Conservation (phyloP, 2,797 vertebrate genomes). For the Telmatherina bonti region DNA sequence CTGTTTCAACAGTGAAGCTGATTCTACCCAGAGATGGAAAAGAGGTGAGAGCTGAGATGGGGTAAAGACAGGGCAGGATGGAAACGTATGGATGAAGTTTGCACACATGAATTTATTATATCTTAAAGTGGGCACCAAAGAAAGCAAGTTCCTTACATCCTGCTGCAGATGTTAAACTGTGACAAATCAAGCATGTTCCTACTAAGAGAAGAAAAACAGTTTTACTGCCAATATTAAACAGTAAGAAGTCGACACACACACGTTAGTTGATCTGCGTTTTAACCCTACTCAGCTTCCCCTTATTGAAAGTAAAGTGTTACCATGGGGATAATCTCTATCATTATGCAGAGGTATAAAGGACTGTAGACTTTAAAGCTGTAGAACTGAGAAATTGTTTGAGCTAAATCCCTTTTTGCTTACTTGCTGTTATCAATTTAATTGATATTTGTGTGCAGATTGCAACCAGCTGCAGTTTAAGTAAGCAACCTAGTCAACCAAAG, state of each 20-base stretch:
- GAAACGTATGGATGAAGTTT: background rate
- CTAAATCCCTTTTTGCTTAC: background rate
- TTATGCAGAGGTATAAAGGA: background rate
- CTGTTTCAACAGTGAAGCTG: slow-evolving; percentile 24
- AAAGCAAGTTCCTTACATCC: background rate
- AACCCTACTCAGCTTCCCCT: background rate
- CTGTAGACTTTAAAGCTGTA: background rate
- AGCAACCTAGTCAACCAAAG: too few relatives aligned
- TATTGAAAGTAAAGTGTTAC: background rate
- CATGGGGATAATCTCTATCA: background rate
- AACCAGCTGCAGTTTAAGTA: too few relatives aligned
- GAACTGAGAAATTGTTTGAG: background rate
- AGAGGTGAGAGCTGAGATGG: slow-evolving; percentile 22
- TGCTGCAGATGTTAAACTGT: background rate
- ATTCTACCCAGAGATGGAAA: background rate
- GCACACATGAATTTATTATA: slow-evolving; percentile 1
- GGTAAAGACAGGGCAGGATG: background rate
- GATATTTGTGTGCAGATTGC: too few relatives aligned
- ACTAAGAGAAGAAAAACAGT: background rate
- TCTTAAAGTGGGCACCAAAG: background rate
- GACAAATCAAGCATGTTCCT: slow-evolving; percentile 18
- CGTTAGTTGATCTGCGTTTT: background rate
- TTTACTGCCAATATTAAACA: background rate
- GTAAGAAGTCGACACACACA: background rate
- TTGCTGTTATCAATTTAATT: too few relatives aligned